Base-by-base conservation (phyloP, 2,888 invertebrate species). In the Bellardia pandia region DNA sequence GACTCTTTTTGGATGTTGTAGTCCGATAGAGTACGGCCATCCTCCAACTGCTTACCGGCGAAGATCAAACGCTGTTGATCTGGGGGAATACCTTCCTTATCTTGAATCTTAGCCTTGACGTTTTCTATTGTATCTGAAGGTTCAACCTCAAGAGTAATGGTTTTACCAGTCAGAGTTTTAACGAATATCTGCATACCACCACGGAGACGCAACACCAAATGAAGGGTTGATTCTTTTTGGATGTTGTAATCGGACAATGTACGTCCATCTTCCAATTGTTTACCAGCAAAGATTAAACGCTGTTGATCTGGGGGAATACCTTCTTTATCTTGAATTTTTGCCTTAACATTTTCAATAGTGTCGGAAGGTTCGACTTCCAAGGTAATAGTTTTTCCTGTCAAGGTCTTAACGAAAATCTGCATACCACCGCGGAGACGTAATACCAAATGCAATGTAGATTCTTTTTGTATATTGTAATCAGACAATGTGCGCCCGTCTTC, bases 401-500 rank as follows among this genome's bases (percentile, higher is more conserved):
- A 89, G 0, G 90, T 90, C 56, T 90, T 90, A 1, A 90, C 89
- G 16, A 90, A 89, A n/a, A 89, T 90, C 72, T 90, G 90, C 90
- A 90, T 90, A 58, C 99, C 98, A 94, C 98, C 98, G 89, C 97
- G 95, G 0, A 89, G 69, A 87, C 89, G 89, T 5, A 89, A 23
- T 0, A 89, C 89, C 85, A 89, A 89, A 71, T 89, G 89, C 11
- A 89, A 75, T 6, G 89, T 89, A 33, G 89, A 89, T 71, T 89
- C 89, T 64, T 89, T 89, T 58, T 89, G 89, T n/a, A 89, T 89
- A 48, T 89, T 89, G 42, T 91, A 89, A 13, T 89, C 89, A 66
- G 89, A 89, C 80, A 89, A 81, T 2, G 89, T 89, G n/a, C 89
- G 89, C 13, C 89, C 89, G 42, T 89, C 89, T 71, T 89, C 89